Base-by-base conservation (phyloP, 2,797 vertebrate genomes). In the Knipowitschia caucasica region DNA sequence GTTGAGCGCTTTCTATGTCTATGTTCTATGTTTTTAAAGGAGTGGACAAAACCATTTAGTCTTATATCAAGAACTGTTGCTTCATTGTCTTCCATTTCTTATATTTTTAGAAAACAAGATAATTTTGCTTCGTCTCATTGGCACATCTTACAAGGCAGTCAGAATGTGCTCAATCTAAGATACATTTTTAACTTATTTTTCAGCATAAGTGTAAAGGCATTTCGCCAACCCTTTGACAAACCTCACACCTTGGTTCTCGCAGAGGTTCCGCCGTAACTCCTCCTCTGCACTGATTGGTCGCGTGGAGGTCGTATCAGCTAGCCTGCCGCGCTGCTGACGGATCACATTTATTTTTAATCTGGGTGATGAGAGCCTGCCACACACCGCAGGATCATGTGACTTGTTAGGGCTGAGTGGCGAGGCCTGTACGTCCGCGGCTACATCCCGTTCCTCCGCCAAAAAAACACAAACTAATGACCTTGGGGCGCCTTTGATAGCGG, bases 281-380 rank as follows among this genome's bases (percentile, higher is more conserved):
- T 50, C 71, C 26, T 55, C n/a, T n/a, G n/a, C n/a, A n/a, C n/a
- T n/a, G n/a, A n/a, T 53, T 49, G 0, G 47, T 70, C 67, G 70
- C 64, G 51, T 75, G 71, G 80, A 86, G 85, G 87, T 88, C 86
- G 82, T 52, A 77, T 66, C 54, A 17, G 51, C 52, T 34, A 44
- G 70, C 64, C 62, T 65, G 49, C 75, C 71, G 36, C 39, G 66
- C 71, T 66, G 77, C 84, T 86, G 85, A 88, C 84, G 75, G 75
- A 71, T 80, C 78, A 59, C 73, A 84, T 90, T 88, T 87, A 85
- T 85, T 88, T 88, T 86, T 83, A 85, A 88, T 87, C 81, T 68
- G 11, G 30, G 60, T 52, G 76, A 81, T 68, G 80, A 77, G 80
- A 70, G 70, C 63, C 50, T 24, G 36, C 73, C 73, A 58, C 40